phyloP scores from a whole-genome alignment of 2,113 vertebrate genomes.

The Pseudopodoces humilis region DNA sequence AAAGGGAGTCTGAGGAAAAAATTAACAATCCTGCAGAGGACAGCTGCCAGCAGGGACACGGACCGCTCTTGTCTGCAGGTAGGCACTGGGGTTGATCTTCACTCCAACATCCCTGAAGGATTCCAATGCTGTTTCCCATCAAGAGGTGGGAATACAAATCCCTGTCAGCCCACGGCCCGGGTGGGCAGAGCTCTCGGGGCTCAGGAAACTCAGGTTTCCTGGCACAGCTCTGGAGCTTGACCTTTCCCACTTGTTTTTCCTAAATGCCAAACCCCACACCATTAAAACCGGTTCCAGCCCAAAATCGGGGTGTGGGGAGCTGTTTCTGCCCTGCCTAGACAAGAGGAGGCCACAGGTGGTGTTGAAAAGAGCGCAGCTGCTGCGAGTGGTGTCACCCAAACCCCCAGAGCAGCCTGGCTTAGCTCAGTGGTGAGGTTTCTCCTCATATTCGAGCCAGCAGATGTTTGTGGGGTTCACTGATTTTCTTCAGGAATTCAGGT shows the following conservation, averaged over 20 bases:
- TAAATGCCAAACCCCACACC: too few species aligned
- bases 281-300: background rate
- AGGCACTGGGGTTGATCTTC: background rate
- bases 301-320: background rate
- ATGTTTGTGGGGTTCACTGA: too few species aligned
- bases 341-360: background rate
- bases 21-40: slow-evolving; percentile 42
- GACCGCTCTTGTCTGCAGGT: slow-evolving; percentile 60
- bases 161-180: too few species aligned
- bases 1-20: slow-evolving; percentile 48
- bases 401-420: too few species aligned
- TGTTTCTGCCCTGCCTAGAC: background rate
- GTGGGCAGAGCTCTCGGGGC: too few species aligned
- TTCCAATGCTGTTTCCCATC: background rate
- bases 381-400: too few species aligned
- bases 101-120: background rate
- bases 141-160: too few species aligned
- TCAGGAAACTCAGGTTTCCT: background rate
- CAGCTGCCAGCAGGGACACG: slow-evolving; percentile 34
- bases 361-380: too few species aligned
- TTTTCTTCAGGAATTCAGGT: too few species aligned
- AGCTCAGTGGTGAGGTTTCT: too few species aligned
- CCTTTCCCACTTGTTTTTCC: too few species aligned
- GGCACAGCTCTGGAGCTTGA: background rate
- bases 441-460: too few species aligned